Conservation (phyloP, 2,797 vertebrate genomes). For the Micrastur ruficollis region DNA sequence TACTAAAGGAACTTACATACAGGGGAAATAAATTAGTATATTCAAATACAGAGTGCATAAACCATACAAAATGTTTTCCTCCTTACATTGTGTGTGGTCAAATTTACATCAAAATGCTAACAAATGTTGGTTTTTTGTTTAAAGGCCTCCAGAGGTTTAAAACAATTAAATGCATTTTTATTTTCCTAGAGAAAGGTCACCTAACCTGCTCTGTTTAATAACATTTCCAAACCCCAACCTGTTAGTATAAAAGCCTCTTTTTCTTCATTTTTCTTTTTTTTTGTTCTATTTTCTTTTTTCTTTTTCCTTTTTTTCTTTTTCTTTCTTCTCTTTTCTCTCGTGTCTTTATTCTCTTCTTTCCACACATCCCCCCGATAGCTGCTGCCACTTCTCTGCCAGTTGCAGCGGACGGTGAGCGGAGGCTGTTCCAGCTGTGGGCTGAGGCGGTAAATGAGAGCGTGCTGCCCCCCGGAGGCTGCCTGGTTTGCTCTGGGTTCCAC, state of each 20-base stretch:
- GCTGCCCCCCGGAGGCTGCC: constrained; percentile 43
- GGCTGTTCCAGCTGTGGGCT: neutral
- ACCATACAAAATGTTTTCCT: neutral
- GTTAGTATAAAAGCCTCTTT: neutral
- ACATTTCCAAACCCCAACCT: neutral
- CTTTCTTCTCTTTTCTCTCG: accelerated
- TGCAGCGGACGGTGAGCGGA: accelerated
- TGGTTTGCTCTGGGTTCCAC: accelerated
- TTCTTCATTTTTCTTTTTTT: accelerated
- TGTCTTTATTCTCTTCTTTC: accelerated
- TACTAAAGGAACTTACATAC: neutral
- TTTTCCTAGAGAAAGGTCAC: neutral
- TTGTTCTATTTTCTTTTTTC: neutral
- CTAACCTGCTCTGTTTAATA: neutral
- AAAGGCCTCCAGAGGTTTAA: neutral
- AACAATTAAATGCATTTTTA: neutral
- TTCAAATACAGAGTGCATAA: neutral
- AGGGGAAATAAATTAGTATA: neutral
- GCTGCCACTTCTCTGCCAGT: accelerated
- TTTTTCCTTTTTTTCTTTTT: accelerated
- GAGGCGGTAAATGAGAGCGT: neutral
- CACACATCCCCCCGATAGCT: accelerated
- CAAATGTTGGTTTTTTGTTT: neutral
- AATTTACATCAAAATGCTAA: neutral
- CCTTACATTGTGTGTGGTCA: neutral